Base-by-base conservation (phyloP, 2,888 invertebrate genomes). In the Rapana venosa region DNA sequence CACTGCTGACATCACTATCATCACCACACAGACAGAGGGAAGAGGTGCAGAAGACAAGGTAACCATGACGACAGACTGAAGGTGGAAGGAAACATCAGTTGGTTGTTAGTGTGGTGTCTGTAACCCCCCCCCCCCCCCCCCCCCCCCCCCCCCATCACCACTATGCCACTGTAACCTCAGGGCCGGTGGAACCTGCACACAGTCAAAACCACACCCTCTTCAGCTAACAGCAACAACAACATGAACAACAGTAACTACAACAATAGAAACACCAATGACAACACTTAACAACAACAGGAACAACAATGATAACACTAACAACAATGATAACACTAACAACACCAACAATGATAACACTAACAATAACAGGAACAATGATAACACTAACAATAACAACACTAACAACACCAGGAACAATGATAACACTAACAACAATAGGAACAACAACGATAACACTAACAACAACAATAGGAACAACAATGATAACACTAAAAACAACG, bases 91-190 rank as follows among this genome's bases (percentile, higher is more conserved):
- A 79, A 32, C 17, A 32, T 30, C 15, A 13, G 26, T n/a, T 2
- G 26, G 77, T 79, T 20, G 32, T 79, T 32, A 20, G 61, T 22
- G 17, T 22, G 61, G 61, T 61, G 61, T 61, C 83, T 47, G 83
- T 47, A 22, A 0, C 26, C n/a, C 58, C 47, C 85, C n/a, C 56
- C 47, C 58, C n/a, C 22, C 22, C 30, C n/a, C 58, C 56, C 85
- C 32, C 58, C 26, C 13, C 0, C 56, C 11, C 4, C 6, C 61
- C 61, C 61, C n/a, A 30, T 47, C 84, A 15, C n/a, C 70, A 92
- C 91, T 92, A 56, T 91, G 92, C 85, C 91, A 90, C 88, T 92
- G 92, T 81, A 92, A 92, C 89, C 70, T 92, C 91, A 92, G 58
- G 92, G 92, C 85, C 91, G 91, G 87, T 92, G 92, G 85, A 92